Conservation (phyloP, 2,113 vertebrate genomes). For the Zapus hudsonius region DNA sequence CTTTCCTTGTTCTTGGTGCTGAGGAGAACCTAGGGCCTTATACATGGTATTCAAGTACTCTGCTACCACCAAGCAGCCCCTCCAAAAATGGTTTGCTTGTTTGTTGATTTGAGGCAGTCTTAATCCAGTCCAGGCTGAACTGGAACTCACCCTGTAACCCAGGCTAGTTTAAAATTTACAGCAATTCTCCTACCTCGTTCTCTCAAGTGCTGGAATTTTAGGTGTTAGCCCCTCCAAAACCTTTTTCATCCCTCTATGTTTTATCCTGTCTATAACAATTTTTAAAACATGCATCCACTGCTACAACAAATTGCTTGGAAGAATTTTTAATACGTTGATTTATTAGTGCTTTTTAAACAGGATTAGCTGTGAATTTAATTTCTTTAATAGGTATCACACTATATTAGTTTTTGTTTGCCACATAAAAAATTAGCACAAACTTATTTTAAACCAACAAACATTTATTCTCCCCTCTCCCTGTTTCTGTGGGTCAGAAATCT, state of each 20-base stretch:
- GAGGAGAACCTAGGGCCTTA: neutral
- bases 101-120: too few species aligned
- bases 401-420: neutral
- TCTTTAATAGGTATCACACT: neutral
- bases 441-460: slow-evolving; percentile 16
- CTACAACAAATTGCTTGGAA: neutral
- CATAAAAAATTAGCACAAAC: neutral
- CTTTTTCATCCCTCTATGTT: neutral
- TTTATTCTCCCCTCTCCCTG: neutral
- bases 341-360: neutral
- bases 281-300: neutral
- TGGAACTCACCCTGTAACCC: too few species aligned
- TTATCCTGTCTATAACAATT: neutral
- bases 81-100: too few species aligned
- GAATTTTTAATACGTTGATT: neutral
- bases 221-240: neutral
- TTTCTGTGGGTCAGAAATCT: neutral
- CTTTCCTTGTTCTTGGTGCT: neutral
- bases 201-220: too few species aligned
- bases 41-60: neutral
- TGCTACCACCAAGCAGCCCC: neutral
- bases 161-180: too few species aligned
- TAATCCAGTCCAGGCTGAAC: too few species aligned
- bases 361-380: slow-evolving; percentile 19
- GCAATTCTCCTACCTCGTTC: too few species aligned